Evolutionary conservation across 2,888 invertebrate genomes (phyloP), one percentile per base, ranked within the genome.

Genomic region (Tenthredo livida): DNA sequence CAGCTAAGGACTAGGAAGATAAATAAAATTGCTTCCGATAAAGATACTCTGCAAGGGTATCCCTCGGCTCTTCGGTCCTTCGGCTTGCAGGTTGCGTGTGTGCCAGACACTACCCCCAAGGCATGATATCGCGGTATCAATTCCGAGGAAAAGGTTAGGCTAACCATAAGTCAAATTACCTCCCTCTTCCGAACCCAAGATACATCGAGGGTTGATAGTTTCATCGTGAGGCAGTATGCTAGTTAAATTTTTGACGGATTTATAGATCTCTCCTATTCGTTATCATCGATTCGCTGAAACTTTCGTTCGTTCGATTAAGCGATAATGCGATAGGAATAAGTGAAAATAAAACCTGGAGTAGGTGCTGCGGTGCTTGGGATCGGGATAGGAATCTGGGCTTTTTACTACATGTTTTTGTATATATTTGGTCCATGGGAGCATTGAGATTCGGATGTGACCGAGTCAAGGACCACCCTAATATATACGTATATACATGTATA

Each of bases 21-120:
- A 82, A 40, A 82, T 65, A 82, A 82, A 82, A 82, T 61, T 37
- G 82, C 43, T 82, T 65, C 21, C 73, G 40, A 73, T 73, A 73
- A 73, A 73, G 73, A 43, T 43, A 73, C 73, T 73, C 43, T 25
- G 73, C 43, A 12, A 43, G 21, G 21, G 73, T 12, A n/a, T 40
- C 70, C 33, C 37, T 17, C 33, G 4, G 10, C 61, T 61, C 61
- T n/a, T 61, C n/a, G 21, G 21, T 25, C 61, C 25, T 29, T 12
- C n/a, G 12, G 6, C 33, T 33, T 15, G 47, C n/a, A n/a, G n/a
- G 47, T 47, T 67, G 67, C 33, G 67, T 67, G 67, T 67, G 67
- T 33, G 33, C 67, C 33, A 33, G 29, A 67, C 67, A 25, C 67
- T 33, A 33, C 67, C 33, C 29, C 67, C 0, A 67, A 67, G 67